These are phyloP conservation scores for Erithacus rubecula DNA, from an alignment of 2,797 vertebrate species.

Conservation along the genomic window DNA sequence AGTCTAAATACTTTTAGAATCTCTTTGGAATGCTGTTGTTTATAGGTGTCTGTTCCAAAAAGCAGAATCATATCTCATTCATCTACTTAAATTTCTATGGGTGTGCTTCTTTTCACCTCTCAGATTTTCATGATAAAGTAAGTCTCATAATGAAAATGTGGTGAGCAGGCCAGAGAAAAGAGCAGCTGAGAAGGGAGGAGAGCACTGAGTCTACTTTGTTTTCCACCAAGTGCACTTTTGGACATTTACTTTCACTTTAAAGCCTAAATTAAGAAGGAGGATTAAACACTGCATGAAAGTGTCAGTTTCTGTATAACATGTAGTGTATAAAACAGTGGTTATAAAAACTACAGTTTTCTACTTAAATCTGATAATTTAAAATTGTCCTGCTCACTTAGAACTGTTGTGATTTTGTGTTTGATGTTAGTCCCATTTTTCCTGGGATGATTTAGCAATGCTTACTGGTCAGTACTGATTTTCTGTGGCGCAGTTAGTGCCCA, in stretches of 20 bases:
- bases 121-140: background rate
- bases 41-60: background rate
- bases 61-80: background rate
- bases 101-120: background rate
- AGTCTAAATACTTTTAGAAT: background rate
- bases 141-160: background rate
- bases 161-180: background rate
- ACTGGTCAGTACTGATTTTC: background rate
- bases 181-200: background rate
- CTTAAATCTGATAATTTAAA: background rate
- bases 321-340: background rate
- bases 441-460: background rate
- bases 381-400: background rate
- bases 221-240: background rate
- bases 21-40: background rate
- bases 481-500: background rate
- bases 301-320: background rate
- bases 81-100: background rate
- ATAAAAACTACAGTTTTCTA: background rate
- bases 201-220: background rate
- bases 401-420: background rate
- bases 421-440: background rate
- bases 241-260: constrained; percentile 1
- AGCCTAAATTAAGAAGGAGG: background rate
- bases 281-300: background rate